Evolutionary conservation across 1,140 invertebrate genomes (phyloP), one percentile per base, ranked within the genome.

Genomic region (Mamestra configurata): DNA sequence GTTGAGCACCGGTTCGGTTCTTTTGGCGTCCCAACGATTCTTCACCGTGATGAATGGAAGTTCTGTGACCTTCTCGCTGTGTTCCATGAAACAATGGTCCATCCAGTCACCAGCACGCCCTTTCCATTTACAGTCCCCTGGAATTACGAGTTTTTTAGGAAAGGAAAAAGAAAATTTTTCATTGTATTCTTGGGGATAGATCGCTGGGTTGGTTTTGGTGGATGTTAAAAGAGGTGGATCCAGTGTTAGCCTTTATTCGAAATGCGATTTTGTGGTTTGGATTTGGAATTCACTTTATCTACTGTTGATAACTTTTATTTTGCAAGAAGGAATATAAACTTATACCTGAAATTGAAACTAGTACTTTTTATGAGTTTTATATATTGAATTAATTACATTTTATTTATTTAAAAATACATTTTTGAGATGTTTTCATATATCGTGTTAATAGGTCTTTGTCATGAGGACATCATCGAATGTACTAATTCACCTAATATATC

Each of bases 71-170:
- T 83, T 89, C 31, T 92, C 84, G 66, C 91, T 91, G 70, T 95
- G 95, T 7, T 93, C 88, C 31, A 79, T n/a, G 57, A 94, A 92
- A 82, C 95, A 95, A 82, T 95, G 95, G 82, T 94, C 92, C 90
- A 95, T 94, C 95, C 95, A 95, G 31, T 95, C 94, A 5, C 93
- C 93, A 37, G 95, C 95, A 2, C 88, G 86, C 3, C 95, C 95
- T 81, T 93, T 88, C 95, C 95, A 95, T 55, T 83, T 84, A 83
- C 95, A 95, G 35, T 93, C 90, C 51, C 93, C 94, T 94, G 81
- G n/a, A 87, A 88, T 66, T 53, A 75, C 71, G 24, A 46, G n/a
- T 37, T 75, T 71, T 77, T 66, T 15, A 24, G 8, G 0, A 22
- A 68, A 68, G 35, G 31, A 18, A 11, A 66, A 66, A 66, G 18